Base-by-base conservation (phyloP, 2,888 invertebrate genomes). In the Ochropacha duplaris region DNA sequence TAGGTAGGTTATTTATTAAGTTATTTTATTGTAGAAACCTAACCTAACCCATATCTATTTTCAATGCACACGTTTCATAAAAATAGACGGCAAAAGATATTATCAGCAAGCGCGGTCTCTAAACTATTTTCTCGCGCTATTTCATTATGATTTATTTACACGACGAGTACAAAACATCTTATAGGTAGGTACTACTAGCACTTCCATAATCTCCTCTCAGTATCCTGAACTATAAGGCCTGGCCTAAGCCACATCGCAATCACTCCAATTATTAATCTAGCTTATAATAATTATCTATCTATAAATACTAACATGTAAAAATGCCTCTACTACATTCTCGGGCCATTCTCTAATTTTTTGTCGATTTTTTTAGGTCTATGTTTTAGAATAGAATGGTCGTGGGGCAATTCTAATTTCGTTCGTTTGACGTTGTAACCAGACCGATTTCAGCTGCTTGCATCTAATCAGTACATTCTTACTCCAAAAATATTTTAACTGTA, bases 201-300 rank as follows among this genome's bases (percentile, higher is more conserved):
- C 71, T 55, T 54, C 63, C 66, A 58, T 54, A 57, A 62, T 69
- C 69, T 66, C 69, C 66, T 60, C 57, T 68, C 71, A 77, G 74
- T 64, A 76, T 78, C 81, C 83, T 81, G 82, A 77, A 81, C 76
- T 79, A 76, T 86, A 86, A 86, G 86, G 86, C 86, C 76, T 81
- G 86, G 84, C 84, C 74, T 72, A 72, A 74, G 85, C 85, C 84
- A 82, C 77, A 72, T 76, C 69, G 69, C 79, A 71, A 66, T 62
- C 78, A 74, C 69, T 74, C 73, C 73, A 61, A 52, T 31, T 22
- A n/a, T 1, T 31, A 52, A 22, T 19, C 52, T 52, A 31, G 31
- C 52, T 52, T 52, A 52, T 9, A 19, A 6, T 50, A n/a, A 28
- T n/a, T 2, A 24, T 16, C 50, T 28, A 14, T 16, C 4, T 11